Evolutionary conservation across 2,113 vertebrate genomes (phyloP), one percentile per base, ranked within the genome.

Genomic region (Anseranas semipalmata): DNA sequence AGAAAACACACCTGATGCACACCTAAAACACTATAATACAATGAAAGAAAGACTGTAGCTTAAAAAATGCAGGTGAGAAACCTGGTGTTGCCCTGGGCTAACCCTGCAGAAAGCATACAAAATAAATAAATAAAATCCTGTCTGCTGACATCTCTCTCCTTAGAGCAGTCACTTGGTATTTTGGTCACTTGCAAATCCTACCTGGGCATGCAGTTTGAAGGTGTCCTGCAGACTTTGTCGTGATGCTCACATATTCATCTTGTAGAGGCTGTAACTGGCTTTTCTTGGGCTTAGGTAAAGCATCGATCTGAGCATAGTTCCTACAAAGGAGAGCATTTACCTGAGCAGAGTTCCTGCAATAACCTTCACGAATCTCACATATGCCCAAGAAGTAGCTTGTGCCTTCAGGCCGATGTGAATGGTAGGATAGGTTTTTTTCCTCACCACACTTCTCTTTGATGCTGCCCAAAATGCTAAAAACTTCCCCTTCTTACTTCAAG

Each of bases 381-480:
- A n/a, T 50, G 21, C 21, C 28, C 2, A 2, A 41, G 32, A 52
- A 79, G 46, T 92, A 22, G 30, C 5, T 10, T 50, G 10, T 68
- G 28, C 41, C 59, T 86, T 86, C 43, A 56, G 67, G 52, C 43
- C 50, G 39, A 18, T 25, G 15, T 37, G 53, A 83, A 60, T 35
- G 72, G 32, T 4, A 32, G 48, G 28, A 45, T 46, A 72, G 82
- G 62, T 1, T 63, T 72, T 78, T 86, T 15, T 27, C 12, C 75
- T n/a, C 10, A 12, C 15, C 15, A 17, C 11, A 7, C 0, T 0
- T 73, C 25, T 80, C 16, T 33, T 33, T 0, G 2, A 46, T n/a
- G 53, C 81, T 93, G 59, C 43, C 48, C 58, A 21, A 58, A 76
- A 83, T 63, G 37, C 33, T 82, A 27, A 76, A 79, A 74, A 52